Percentiles rank a stretch among this genome's conserved stretches.
phyloP scores from a whole-genome alignment of 2,888 invertebrate genomes.

The Folsomia manolachei region DNA sequence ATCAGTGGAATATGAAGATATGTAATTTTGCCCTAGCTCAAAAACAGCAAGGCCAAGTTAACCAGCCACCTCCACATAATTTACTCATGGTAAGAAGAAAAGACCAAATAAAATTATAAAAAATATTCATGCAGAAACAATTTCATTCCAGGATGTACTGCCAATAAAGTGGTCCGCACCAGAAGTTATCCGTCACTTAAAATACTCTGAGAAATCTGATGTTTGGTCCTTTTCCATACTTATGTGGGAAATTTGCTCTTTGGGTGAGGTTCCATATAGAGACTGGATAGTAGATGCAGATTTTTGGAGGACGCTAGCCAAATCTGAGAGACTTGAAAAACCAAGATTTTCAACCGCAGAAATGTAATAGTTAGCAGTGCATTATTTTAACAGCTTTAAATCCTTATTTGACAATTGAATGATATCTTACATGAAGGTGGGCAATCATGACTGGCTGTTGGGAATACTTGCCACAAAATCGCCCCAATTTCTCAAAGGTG shows the following conservation, averaged over 20 bases:
- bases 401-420: not conserved
- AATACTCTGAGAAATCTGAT: slow-evolving; percentile 6
- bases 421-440: not conserved
- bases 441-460: not conserved
- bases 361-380: not conserved
- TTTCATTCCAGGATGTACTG: slow-evolving; percentile 9
- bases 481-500: not conserved
- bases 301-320: not conserved
- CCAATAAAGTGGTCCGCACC: slow-evolving; percentile 6
- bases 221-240: slow-evolving; percentile 9
- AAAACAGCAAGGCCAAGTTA: not conserved
- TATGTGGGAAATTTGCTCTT: slow-evolving; percentile 12
- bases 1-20: not conserved
- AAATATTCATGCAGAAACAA: not conserved
- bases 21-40: slow-evolving; percentile 11
- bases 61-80: not conserved
- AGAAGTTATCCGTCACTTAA: slow-evolving; percentile 5
- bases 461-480: not conserved
- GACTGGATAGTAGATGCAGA: not conserved
- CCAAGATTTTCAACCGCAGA: slow-evolving; percentile 5
- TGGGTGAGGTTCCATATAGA: slow-evolving; percentile 16
- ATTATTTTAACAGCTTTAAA: not conserved
- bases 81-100: not conserved
- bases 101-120: not conserved
- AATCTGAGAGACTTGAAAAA: not conserved